These are phyloP conservation scores for Ectemnius lituratus DNA, from an alignment of 2,888 invertebrate genomes.

Conservation along the genomic window DNA sequence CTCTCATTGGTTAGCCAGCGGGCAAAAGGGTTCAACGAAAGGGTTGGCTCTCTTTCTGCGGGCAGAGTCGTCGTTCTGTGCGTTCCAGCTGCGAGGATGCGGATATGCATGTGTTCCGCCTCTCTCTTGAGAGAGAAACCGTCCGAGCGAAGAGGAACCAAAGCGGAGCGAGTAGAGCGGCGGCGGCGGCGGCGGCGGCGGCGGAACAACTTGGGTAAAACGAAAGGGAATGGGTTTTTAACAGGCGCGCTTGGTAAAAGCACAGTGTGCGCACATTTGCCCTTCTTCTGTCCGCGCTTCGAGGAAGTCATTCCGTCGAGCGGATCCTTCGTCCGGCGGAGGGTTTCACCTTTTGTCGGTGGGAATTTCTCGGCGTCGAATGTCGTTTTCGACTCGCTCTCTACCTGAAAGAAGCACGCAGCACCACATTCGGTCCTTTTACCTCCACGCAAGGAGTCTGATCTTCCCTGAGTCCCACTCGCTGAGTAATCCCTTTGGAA, in stretches of 20 bases:
- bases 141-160: too few species aligned
- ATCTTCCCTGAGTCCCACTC: slow-evolving; percentile 29
- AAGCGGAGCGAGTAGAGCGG: too few species aligned
- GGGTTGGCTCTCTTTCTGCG: too few species aligned
- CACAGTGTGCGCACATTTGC: not conserved
- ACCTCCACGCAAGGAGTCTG: slow-evolving; percentile 11
- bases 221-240: slow-evolving; percentile 27
- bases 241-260: slow-evolving; percentile 28
- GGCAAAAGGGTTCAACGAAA: too few species aligned
- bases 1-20: too few species aligned
- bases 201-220: slow-evolving; percentile 8
- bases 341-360: slow-evolving; percentile 46
- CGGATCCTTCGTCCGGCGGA: slow-evolving; percentile 21
- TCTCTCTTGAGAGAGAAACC: too few species aligned
- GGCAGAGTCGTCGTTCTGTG: not conserved
- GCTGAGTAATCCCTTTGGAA: slow-evolving; percentile 67
- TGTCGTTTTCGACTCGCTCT: slow-evolving; percentile 32
- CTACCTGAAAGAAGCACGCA: slow-evolving; percentile 36
- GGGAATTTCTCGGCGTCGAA: slow-evolving; percentile 24
- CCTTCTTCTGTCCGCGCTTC: slow-evolving; percentile 26
- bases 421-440: slow-evolving; percentile 17
- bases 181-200: too few species aligned
- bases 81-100: too few species aligned
- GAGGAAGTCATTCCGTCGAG: slow-evolving; percentile 32
- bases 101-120: too few species aligned